Evolutionary conservation across 2,888 invertebrate species (phyloP), one percentile per base, ranked within the genome.

Genomic region (Crematogaster levior): DNA sequence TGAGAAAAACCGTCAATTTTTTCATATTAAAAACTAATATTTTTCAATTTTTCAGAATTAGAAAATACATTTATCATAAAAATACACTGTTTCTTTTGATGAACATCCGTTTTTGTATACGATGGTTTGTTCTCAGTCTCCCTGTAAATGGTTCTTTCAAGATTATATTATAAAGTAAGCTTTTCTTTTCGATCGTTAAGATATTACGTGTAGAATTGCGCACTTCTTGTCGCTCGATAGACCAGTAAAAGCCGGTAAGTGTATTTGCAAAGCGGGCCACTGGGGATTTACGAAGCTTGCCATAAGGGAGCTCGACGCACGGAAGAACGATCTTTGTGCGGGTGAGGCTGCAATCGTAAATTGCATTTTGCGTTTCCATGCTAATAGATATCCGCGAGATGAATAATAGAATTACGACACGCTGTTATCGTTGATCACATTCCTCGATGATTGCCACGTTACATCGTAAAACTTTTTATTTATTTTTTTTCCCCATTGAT

Each of bases 231-330:
- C 72, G 79, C 86, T 88, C 88, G 75, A 84, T 83, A 70, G 61
- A 85, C 63, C 88, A 83, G 82, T 87, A 87, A 87, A 86, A 80
- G 81, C 74, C 82, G 66, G 83, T 82, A 83, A 83, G 84, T 81
- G 75, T 85, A 82, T 82, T 89, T 82, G 84, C 82, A 77, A 79
- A 85, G 84, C 73, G 73, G 43, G 81, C 40, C 70, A 60, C 34
- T 46, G 60, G 60, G 21, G n/a, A 18, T 66, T 43, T 56, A 58
- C 61, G 43, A 12, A 24, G 15, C 60, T 56, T 43, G 73, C 82
- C 80, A 85, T 84, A 79, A 37, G 66, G 53, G 12, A 34, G 79
- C 80, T 85, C 84, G 68, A 70, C 30, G 7, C 21, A 15, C 2
- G 46, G 51, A 18, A 37, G 27, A 63, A 48, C 70, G 79, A n/a